Evolutionary conservation across 2,888 invertebrate genomes (phyloP), one percentile per base, ranked within the genome.

Genomic region (Pogonocherus hispidulus): DNA sequence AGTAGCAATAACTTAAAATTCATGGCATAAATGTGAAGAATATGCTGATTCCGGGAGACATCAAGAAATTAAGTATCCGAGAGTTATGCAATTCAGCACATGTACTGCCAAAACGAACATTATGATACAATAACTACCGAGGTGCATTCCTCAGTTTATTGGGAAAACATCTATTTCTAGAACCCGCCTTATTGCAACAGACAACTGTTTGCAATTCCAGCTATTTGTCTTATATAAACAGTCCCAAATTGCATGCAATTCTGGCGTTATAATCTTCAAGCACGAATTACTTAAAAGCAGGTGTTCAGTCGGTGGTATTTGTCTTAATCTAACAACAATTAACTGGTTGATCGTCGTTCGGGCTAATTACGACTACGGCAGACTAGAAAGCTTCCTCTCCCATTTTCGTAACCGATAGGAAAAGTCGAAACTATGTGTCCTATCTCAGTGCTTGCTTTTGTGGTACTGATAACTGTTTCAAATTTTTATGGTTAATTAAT

Each of bases 321-420:
- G 16, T 37, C 37, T 55, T 55, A 55, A 52, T 52, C 11, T 52
- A 52, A 16, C 52, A 52, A 55, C 55, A 49, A 49, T 22, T 49
- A 49, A 49, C 49, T n/a, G 22, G 49, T 20, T 41, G 41, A n/a
- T 16, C n/a, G 41, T 41, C 41, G 41, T 41, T 41, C 5, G 41
- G 41, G 11, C 41, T 41, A 41, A 41, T 41, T 16, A 16, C 14
- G 41, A 14, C 0, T 41, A n/a, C 14, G 41, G 41, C 41, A 5
- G 5, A 3, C 41, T 41, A 16, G n/a, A 5, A 41, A 41, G 14
- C 14, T 41, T 16, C 41, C 41, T n/a, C 16, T 3, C 5, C 14
- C 6, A 41, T 16, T 32, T 32, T 32, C 32, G 8, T 9, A 9
- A 32, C 32, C 32, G 32, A 32, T 32, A 32, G 8, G 8, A 32